These are phyloP conservation scores for Tragelaphus strepsiceros DNA, from an alignment of 2,113 vertebrate genomes.

Conservation along the genomic window DNA sequence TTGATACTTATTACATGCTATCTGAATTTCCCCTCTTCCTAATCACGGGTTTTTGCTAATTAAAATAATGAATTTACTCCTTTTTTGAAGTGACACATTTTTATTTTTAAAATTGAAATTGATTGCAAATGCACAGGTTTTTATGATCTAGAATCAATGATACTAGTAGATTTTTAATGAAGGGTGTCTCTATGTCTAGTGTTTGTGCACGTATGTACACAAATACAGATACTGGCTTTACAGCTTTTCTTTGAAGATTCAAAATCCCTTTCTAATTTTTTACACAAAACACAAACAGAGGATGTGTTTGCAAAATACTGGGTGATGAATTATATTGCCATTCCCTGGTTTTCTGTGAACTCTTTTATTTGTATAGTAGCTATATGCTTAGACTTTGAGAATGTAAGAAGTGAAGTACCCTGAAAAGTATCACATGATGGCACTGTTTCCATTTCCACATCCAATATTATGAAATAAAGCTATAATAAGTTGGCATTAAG, in stretches of 20 bases:
- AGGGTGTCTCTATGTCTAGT: not conserved
- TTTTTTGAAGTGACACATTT: constrained; percentile 50
- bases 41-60: constrained; percentile 55
- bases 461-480: constrained; percentile 84
- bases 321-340: constrained; percentile 50
- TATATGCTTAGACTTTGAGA: constrained; percentile 75
- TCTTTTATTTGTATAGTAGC: constrained; percentile 69
- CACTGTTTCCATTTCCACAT: constrained; percentile 99
- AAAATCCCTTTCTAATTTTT: constrained; percentile 47
- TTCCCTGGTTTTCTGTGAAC: constrained; percentile 50
- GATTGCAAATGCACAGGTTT: constrained; percentile 47
- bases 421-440: constrained; percentile 99
- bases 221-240: not conserved
- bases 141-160: constrained; percentile 17
- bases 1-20: constrained; percentile 35
- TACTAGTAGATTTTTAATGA: constrained; percentile 47
- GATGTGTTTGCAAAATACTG: constrained; percentile 1
- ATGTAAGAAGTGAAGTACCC: constrained; percentile 88
- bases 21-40: not conserved
- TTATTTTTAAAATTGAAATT: constrained; percentile 55
- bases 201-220: not conserved
- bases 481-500: constrained; percentile 83
- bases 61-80: constrained; percentile 54
- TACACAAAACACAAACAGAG: constrained; percentile 9
- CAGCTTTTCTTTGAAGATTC: constrained; percentile 58